These are phyloP conservation scores for Agrilus cyanescens DNA, from an alignment of 2,888 invertebrate genomes.

Conservation along the genomic window DNA sequence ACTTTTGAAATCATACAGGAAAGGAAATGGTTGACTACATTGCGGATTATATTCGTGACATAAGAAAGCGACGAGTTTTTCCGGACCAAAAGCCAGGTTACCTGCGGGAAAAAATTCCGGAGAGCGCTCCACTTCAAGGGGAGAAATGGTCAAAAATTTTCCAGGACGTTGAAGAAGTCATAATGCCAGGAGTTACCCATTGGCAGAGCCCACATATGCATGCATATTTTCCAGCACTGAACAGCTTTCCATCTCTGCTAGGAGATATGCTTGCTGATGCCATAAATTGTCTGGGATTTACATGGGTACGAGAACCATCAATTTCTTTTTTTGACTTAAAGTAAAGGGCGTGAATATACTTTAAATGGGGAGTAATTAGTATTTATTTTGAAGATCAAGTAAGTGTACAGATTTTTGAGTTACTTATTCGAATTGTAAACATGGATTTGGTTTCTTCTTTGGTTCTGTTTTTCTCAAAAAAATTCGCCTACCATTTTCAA, in stretches of 20 bases:
- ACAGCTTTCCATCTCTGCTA: constrained; percentile 84
- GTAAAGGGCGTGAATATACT: too few species aligned
- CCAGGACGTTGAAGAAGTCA: constrained; percentile 80
- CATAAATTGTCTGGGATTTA: constrained; percentile 88
- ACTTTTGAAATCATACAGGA: constrained; percentile 42
- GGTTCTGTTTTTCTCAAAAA: too few species aligned
- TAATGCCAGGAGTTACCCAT: constrained; percentile 96
- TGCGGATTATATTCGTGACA: constrained; percentile 88
- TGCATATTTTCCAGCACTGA: constrained; percentile 92
- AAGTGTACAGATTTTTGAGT: too few species aligned
- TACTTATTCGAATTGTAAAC: too few species aligned
- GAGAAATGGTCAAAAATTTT: constrained; percentile 90
- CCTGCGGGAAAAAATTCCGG: constrained; percentile 73
- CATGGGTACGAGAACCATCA: constrained; percentile 64
- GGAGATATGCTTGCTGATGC: constrained; percentile 95
- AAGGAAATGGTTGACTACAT: constrained; percentile 99
- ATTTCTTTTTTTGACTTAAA: too few species aligned
- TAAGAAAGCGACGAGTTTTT: constrained; percentile 80
- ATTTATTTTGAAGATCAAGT: too few species aligned
- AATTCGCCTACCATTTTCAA: too few species aligned
- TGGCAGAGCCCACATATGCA: constrained; percentile 99
- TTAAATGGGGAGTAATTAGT: too few species aligned
- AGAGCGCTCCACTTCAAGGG: constrained; percentile 72
- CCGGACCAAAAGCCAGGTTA: constrained; percentile 94
- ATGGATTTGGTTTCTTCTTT: too few species aligned